Evolutionary conservation across 2,113 vertebrate genomes (phyloP), one percentile per base, ranked within the genome.

Genomic region (Acrocephalus kingi): DNA sequence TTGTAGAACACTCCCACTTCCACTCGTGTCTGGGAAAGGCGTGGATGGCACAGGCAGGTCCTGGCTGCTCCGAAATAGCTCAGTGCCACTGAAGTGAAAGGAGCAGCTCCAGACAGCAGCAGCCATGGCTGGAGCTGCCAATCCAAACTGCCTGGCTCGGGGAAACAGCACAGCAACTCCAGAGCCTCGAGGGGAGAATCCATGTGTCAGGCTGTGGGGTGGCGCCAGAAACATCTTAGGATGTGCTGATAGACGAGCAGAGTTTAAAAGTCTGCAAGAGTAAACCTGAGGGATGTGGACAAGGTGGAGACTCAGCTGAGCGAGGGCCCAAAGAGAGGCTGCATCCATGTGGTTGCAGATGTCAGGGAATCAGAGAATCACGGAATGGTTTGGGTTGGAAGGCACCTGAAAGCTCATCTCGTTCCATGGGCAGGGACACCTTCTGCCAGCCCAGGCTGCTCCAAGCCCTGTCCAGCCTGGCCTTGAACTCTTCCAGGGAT

Each of bases 61-160:
- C 75, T 0, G 0, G 84, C 93, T 0, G 15, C 95, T 94, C 84
- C 0, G 6, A 66, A 96, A 95, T 95, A 96, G 27, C 87, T 96
- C 68, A 4, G 72, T 27, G 93, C 8, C 79, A 52, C 68, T 77
- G 82, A 43, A 88, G 87, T 93, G 96, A 94, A 80, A 88, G 72
- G 59, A 75, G 33, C 31, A 31, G 73, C 52, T 35, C 15, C 77
- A 80, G 64, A 52, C 15, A 23, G 10, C 59, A 18, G 9, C 89
- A 37, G 80, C 58, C 12, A 3, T 5, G 62, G 71, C 58, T 72
- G 21, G 20, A 52, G 54, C 67, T 62, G 84, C 75, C 72, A 30
- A 67, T 30, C 46, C 46, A 12, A 63, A 22, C 9, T 4, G 2
- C 24, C 61, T 10, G n/a, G 54, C 54, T 54, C 0, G 0, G 12